Evolutionary conservation across 2,888 invertebrate genomes (phyloP).

Genomic region (Vanessa cardui): DNA sequence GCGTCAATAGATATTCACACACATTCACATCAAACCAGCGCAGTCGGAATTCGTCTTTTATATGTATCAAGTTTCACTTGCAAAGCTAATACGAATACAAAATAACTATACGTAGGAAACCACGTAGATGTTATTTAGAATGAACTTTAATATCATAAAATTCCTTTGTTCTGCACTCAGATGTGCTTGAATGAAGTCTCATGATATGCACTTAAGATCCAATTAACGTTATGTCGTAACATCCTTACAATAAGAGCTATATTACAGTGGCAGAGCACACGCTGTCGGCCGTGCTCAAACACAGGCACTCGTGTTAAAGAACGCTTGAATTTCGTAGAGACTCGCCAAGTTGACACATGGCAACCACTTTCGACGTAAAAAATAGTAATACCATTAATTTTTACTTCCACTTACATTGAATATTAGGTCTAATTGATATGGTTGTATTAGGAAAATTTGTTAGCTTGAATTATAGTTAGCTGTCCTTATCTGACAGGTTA

Average conservation of each 20-base stretch:
- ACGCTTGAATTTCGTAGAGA: slow-evolving; percentile 5
- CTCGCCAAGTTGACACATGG: slow-evolving; percentile 8
- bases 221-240: background rate
- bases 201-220: background rate
- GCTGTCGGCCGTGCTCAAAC: slow-evolving; percentile 1
- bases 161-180: slow-evolving; percentile 2
- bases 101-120: too few relatives aligned
- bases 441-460: too few relatives aligned
- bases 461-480: too few relatives aligned
- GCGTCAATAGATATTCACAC: too few relatives aligned
- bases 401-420: too few relatives aligned
- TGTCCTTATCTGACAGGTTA: too few relatives aligned
- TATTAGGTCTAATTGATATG: too few relatives aligned
- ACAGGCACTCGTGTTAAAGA: slow-evolving; percentile 3
- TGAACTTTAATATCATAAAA: background rate
- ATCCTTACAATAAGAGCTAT: background rate
- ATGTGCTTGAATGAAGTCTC: background rate
- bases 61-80: too few relatives aligned
- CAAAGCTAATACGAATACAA: too few relatives aligned
- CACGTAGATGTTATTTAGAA: background rate
- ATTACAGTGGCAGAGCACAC: background rate
- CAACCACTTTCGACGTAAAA: background rate
- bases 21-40: too few relatives aligned
- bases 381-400: background rate
- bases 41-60: too few relatives aligned